phyloP scores from a whole-genome alignment of 2,797 vertebrate genomes.

The Eutrigla gurnardus region DNA sequence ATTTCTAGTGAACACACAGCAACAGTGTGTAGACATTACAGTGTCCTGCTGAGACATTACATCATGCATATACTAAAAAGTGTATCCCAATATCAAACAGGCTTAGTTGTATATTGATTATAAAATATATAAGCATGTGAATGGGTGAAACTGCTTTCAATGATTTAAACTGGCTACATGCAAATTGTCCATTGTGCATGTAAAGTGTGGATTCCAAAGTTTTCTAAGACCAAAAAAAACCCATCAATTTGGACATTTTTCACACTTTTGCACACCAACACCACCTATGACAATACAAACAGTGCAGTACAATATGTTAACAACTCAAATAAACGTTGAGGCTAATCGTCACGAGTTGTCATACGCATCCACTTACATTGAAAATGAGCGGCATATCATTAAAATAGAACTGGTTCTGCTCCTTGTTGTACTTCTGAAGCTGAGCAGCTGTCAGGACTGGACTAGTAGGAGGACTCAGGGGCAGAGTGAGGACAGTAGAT shows the following conservation, averaged over 20 bases:
- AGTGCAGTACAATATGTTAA: background rate
- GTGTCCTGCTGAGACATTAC: too few relatives aligned
- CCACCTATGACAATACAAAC: background rate
- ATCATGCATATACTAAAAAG: slow-evolving; percentile 1
- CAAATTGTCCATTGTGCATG: background rate
- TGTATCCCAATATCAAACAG: background rate
- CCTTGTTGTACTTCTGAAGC: slow-evolving; percentile 91
- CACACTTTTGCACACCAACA: too few relatives aligned
- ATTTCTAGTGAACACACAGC: slow-evolving; percentile 80
- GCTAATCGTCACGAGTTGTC: background rate
- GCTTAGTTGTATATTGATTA: background rate
- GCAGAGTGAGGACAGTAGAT: too few relatives aligned
- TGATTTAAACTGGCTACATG: background rate
- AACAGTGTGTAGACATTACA: slow-evolving; percentile 17
- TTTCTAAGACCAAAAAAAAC: background rate
- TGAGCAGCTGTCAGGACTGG: too few relatives aligned
- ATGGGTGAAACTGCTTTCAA: background rate
- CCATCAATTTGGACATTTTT: background rate
- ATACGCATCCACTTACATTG: slow-evolving; percentile 82
- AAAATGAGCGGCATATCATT: slow-evolving; percentile 90
- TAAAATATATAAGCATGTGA: background rate
- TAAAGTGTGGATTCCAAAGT: background rate
- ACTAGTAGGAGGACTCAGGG: too few relatives aligned
- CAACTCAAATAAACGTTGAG: background rate
- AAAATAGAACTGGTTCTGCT: slow-evolving; percentile 92